A percentile compares a stretch with the other conserved stretches of the same genome.
These are phyloP conservation scores for Ommatoiulus sabulosus DNA, from an alignment of 2,888 invertebrate species.

Conservation along the genomic window DNA sequence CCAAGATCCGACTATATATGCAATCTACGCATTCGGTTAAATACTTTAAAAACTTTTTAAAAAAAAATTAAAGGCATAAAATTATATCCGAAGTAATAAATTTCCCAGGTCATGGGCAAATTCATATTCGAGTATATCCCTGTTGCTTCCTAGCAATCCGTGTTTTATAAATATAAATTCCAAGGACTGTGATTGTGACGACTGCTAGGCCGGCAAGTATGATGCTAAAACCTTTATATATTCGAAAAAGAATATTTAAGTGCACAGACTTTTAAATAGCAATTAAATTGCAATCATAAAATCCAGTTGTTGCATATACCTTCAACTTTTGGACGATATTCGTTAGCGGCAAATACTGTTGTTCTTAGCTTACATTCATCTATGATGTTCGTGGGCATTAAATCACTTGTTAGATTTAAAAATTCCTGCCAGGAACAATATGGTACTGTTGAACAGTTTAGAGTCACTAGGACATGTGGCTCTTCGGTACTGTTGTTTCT, in stretches of 20 bases:
- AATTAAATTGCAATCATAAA: not conserved
- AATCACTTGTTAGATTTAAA: not conserved
- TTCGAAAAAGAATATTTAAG: not conserved
- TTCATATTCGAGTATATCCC: not conserved
- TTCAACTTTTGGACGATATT: not conserved
- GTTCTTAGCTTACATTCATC: not conserved
- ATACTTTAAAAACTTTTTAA: too few relatives aligned
- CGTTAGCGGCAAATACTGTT: not conserved
- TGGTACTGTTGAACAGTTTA: not conserved
- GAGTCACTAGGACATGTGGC: not conserved
- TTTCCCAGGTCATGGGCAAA: not conserved
- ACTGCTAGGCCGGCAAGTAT: not conserved
- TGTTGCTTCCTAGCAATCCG: not conserved
- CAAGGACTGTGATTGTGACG: not conserved
- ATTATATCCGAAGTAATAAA: not conserved
- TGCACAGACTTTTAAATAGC: too few relatives aligned
- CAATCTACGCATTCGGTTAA: too few relatives aligned
- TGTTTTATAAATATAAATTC: not conserved
- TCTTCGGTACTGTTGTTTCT: not conserved
- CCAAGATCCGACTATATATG: too few relatives aligned
- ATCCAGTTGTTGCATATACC: not conserved
- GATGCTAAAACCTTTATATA: not conserved
- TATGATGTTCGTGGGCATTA: not conserved
- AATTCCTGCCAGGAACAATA: conserved; percentile 42
- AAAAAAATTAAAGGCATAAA: too few relatives aligned